Conservation (phyloP, 2,797 vertebrate genomes). For the Sebastolobus alascanus region DNA sequence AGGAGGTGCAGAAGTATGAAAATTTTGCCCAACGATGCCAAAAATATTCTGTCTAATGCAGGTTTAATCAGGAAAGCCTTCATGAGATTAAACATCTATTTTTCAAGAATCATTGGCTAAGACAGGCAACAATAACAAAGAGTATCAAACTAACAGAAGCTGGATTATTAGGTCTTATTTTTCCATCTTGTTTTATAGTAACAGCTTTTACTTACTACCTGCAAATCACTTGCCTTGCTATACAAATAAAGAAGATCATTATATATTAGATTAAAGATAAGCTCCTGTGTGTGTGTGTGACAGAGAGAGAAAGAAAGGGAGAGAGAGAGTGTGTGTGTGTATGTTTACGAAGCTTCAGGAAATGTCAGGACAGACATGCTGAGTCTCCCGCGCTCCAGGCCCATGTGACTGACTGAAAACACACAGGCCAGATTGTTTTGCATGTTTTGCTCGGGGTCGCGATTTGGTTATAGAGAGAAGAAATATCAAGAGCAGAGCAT, state of each 20-base stretch:
- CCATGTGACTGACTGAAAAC: conserved; percentile 83
- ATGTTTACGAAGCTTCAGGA: conserved; percentile 88
- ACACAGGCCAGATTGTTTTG: conserved; percentile 82
- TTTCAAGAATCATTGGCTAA: not conserved
- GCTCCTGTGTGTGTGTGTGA: conserved; percentile 11
- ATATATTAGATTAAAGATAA: conserved; percentile 26
- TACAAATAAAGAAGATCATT: conserved; percentile 15
- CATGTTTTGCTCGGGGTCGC: conserved; percentile 68
- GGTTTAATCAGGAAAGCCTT: not conserved
- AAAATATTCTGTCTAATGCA: too few species aligned
- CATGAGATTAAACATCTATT: not conserved
- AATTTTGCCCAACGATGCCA: fast-evolving
- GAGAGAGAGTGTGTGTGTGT: conserved; percentile 32
- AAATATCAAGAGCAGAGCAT: conserved; percentile 61
- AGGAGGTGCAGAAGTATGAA: too few species aligned
- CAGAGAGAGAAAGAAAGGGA: conserved; percentile 3
- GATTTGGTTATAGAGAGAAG: conserved; percentile 70
- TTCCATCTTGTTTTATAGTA: not conserved
- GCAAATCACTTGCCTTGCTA: conserved; percentile 7
- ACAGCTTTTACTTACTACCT: not conserved
- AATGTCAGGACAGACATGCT: conserved; percentile 88
- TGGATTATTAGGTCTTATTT: not conserved
- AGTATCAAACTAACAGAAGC: not conserved
- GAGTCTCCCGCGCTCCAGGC: conserved; percentile 76
- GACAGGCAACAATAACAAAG: not conserved